Conservation (phyloP, 1,140 invertebrate genomes). For the Drosophila neocordata region DNA sequence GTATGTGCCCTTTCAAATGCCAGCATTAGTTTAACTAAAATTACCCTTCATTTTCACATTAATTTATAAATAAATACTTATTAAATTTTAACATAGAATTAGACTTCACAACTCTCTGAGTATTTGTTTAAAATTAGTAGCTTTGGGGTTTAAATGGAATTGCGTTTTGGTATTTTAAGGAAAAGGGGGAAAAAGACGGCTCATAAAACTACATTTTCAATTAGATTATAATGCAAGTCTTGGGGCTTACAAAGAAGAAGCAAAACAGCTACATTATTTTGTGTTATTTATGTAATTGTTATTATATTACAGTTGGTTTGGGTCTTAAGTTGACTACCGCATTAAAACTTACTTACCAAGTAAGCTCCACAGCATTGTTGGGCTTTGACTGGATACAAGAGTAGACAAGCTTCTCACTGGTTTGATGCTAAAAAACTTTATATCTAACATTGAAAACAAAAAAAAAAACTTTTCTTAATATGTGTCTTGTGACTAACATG, state of each 20-base stretch:
- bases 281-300: conserved; percentile 8
- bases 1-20: neutral
- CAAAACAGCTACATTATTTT: neutral
- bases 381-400: neutral
- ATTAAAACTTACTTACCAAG: conserved; percentile 7
- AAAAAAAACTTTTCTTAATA: too few species aligned
- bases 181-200: neutral
- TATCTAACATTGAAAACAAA: too few species aligned
- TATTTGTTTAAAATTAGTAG: neutral
- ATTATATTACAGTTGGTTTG: neutral
- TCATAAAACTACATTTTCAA: conserved; percentile 1
- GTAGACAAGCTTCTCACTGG: neutral
- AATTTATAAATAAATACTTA: conserved; percentile 12
- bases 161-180: neutral
- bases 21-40: conserved; percentile 8
- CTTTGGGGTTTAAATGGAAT: neutral
- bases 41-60: neutral
- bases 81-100: neutral
- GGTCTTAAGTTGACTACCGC: neutral
- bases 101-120: neutral
- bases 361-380: neutral
- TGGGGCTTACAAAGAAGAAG: neutral
- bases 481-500: too few species aligned
- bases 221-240: conserved; percentile 8
- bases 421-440: too few species aligned